Base-by-base conservation (phyloP, 2,113 vertebrate species). In the Tetrao urogallus region DNA sequence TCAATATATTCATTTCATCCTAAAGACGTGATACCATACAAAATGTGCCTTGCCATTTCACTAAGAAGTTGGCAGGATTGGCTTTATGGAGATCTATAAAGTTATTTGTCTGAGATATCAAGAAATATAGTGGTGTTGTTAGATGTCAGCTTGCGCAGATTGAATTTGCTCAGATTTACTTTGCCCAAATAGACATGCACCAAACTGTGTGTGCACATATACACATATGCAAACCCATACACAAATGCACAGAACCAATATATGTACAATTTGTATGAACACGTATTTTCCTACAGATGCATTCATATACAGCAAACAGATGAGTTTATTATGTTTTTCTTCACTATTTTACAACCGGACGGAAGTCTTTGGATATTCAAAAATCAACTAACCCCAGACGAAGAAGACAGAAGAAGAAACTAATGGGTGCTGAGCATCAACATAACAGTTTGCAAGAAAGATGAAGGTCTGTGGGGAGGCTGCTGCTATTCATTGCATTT, bases 191-290 rank as follows among this genome's bases (percentile, higher is more conserved):
- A 84, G 83, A 66, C 5, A 63, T 2, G 7, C 2, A 0, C n/a
- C 32, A 78, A 71, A 77, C 7, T 54, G 16, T 40, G 20, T 0
- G 0, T 30, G 34, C 3, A 1, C 32, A 19, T 28, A 54, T 13
- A n/a, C 7, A n/a, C 32, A 78, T 19, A 47, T 11, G 20, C n/a
- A 70, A 47, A 32, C 34, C 8, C 56, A 3, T 11, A 34, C 21
- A 40, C 0, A 0, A 65, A 57, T n/a, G 13, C n/a, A 48, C n/a
- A 64, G 56, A 82, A 28, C 7, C 10, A 34, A 13, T 34, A 28
- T 6, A 36, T 32, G 65, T 8, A 40, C 3, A 21, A 50, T 54
- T 71, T 75, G 54, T 42, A 56, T n/a, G 8, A 70, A 52, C 61
- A 79, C 30, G 61, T 42, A 38, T 40, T 92, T 88, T 27, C 45